phyloP scores from a whole-genome alignment of 2,113 vertebrate species.

The Centropus bengalensis region DNA sequence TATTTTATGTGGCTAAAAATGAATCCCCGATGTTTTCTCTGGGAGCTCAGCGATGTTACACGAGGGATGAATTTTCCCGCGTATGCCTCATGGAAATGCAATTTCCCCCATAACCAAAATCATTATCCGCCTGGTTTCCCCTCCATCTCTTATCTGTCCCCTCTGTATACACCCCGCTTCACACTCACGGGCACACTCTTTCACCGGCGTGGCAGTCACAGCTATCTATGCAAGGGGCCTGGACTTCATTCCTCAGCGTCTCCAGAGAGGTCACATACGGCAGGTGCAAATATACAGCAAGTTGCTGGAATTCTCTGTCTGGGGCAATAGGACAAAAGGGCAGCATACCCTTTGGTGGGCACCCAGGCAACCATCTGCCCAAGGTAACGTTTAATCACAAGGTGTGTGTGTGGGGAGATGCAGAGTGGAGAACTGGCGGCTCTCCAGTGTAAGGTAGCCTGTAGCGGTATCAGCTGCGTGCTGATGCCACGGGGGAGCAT shows the following conservation, averaged over 20 bases:
- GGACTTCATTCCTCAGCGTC: slow-evolving; percentile 7
- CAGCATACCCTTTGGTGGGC: not conserved
- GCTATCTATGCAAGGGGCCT: not conserved
- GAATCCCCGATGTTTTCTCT: not conserved
- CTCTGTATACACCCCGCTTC: not conserved
- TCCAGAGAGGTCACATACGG: slow-evolving; percentile 1
- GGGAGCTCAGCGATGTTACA: not conserved
- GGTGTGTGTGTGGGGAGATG: not conserved
- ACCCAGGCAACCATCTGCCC: not conserved
- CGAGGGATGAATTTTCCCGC: slow-evolving; percentile 15
- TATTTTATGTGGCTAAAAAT: slow-evolving; percentile 50
- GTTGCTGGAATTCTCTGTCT: not conserved
- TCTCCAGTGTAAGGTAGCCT: not conserved
- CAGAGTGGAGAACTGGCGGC: not conserved
- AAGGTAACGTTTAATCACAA: not conserved
- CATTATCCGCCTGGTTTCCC: slow-evolving; percentile 29
- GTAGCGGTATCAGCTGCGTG: not conserved
- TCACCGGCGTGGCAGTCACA: not conserved
- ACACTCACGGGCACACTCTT: not conserved
- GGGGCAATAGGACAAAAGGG: not conserved
- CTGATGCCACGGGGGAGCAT: not conserved
- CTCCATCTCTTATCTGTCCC: not conserved
- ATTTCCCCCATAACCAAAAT: slow-evolving; percentile 10
- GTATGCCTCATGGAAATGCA: not conserved
- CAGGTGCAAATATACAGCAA: not conserved